Evolutionary conservation across 2,113 vertebrate species (phyloP).

Genomic region (Natator depressus): DNA sequence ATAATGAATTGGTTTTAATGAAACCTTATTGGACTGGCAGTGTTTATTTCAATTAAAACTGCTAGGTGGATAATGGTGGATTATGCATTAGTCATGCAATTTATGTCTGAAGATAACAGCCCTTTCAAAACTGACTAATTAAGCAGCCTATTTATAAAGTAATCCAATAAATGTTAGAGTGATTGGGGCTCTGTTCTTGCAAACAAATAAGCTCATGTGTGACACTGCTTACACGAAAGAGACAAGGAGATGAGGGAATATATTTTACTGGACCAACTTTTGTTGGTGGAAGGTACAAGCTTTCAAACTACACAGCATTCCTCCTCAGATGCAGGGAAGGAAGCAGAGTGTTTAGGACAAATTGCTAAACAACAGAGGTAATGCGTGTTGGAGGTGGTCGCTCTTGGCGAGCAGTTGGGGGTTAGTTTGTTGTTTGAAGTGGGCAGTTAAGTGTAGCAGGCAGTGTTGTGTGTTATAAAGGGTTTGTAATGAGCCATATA

Average conservation of each 20-base stretch:
- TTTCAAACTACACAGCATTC: not conserved
- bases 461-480: not conserved
- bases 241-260: not conserved
- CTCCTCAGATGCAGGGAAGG: not conserved
- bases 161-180: constrained; percentile 35
- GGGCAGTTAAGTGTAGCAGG: not conserved
- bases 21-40: accelerated
- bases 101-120: not conserved
- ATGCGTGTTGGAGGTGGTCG: not conserved
- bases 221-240: not conserved
- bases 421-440: not conserved
- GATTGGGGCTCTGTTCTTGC: not conserved
- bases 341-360: not conserved
- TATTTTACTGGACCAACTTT: not conserved
- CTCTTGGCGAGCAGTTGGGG: not conserved
- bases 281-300: not conserved
- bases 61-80: not conserved
- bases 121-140: constrained; percentile 15
- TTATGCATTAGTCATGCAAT: not conserved
- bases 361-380: not conserved
- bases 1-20: not conserved
- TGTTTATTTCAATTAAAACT: not conserved
- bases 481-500: not conserved
- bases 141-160: constrained; percentile 16
- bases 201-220: not conserved